Percentiles rank a stretch among this genome's conserved stretches.
phyloP scores from a whole-genome alignment of 2,113 vertebrate genomes.

The Gopherus flavomarginatus region DNA sequence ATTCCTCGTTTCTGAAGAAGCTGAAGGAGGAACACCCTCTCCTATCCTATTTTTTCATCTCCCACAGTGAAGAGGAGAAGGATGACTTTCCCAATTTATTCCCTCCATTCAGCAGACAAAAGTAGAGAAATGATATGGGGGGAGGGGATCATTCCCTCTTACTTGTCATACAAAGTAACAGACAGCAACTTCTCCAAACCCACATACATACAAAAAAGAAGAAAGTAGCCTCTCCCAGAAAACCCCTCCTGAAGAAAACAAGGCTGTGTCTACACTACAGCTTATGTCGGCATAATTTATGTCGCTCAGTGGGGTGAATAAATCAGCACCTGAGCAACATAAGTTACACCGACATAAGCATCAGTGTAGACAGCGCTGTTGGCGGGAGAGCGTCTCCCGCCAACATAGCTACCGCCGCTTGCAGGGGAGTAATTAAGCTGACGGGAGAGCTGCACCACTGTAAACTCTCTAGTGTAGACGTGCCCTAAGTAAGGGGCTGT shows the following conservation, averaged over 20 bases:
- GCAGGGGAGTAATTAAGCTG: no score
- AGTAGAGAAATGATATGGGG: background rate
- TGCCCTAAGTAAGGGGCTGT: background rate
- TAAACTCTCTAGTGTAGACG: no score
- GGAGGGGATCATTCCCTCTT: background rate
- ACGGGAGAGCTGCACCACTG: no score
- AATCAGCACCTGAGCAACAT: no score
- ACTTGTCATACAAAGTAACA: background rate
- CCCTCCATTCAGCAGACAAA: background rate
- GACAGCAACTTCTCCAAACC: background rate
- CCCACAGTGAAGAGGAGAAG: background rate
- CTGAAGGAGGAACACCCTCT: background rate
- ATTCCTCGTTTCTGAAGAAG: background rate
- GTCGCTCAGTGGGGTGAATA: no score
- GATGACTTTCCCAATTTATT: background rate
- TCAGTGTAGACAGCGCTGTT: no score
- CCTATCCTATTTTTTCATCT: background rate
- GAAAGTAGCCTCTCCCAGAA: background rate
- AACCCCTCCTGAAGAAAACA: background rate
- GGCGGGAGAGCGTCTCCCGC: no score
- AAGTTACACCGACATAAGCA: no score
- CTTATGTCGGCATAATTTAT: no score
- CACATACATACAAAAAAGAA: background rate
- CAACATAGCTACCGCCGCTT: no score
- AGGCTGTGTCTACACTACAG: no score